Evolutionary conservation across 2,888 invertebrate genomes (phyloP).

Genomic region (Drosophila koepferae): DNA sequence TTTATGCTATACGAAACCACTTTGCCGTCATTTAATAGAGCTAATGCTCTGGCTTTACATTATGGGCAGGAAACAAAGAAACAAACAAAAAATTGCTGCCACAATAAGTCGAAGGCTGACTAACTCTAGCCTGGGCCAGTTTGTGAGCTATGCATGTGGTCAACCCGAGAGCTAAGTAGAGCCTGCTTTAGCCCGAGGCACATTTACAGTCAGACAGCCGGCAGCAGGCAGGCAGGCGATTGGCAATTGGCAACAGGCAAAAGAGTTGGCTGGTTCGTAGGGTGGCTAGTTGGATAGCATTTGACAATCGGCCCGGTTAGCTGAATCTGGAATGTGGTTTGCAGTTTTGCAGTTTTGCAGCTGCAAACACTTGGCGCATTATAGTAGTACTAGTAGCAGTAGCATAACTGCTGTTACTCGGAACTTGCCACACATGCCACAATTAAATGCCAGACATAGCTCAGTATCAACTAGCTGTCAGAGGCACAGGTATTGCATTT

Average conservation of each 20-base stretch:
- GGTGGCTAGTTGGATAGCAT: conserved; percentile 63
- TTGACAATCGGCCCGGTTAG: conserved; percentile 66
- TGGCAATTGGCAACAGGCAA: conserved; percentile 28
- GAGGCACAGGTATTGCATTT: conserved; percentile 16
- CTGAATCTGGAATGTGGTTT: conserved; percentile 52
- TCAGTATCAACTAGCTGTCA: conserved; percentile 49
- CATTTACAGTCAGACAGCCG: conserved; percentile 13
- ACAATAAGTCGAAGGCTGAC: conserved; percentile 27
- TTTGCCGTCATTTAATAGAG: conserved; percentile 26
- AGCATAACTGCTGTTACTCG: conserved; percentile 38
- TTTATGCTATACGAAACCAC: conserved; percentile 13
- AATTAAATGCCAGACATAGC: conserved; percentile 69
- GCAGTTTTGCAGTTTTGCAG: conserved; percentile 41
- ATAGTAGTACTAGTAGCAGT: background rate
- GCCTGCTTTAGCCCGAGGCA: conserved; percentile 11
- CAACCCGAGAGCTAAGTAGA: conserved; percentile 13
- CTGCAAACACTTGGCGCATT: conserved; percentile 43
- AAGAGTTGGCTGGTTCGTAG: conserved; percentile 43
- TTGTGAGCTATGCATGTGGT: conserved; percentile 44
- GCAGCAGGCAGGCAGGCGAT: conserved; percentile 23
- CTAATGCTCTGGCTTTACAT: conserved; percentile 41
- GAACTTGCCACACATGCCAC: conserved; percentile 63
- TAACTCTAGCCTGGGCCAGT: conserved; percentile 6
- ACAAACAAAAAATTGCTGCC: conserved; percentile 22
- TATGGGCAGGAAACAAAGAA: conserved; percentile 45